Percentiles rank a stretch among this genome's conserved stretches.
Conservation (phyloP, 35 echinoderm and acorn worm genomes). For the Heliocidaris tuberculata region DNA sequence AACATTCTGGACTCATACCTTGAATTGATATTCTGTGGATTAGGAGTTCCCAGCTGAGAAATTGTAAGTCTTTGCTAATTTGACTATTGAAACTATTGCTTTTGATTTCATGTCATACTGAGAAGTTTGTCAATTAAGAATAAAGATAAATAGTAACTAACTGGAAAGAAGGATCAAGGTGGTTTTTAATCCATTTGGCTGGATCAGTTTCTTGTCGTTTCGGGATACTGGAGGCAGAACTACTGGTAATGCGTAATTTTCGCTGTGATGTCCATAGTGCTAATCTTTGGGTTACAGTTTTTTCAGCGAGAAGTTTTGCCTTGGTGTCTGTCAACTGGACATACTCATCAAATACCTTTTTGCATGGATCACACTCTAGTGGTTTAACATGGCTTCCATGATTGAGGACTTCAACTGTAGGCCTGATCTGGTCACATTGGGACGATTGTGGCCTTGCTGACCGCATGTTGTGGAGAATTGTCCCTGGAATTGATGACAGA, state of each 20-base stretch:
- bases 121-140: too few relatives aligned
- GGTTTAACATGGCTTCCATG: slow-evolving; percentile 20
- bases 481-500: slow-evolving; percentile 1
- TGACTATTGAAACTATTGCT: too few relatives aligned
- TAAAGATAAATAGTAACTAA: too few relatives aligned
- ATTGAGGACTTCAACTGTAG: neutral
- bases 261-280: slow-evolving; percentile 35
- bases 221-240: slow-evolving; percentile 23
- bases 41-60: too few relatives aligned
- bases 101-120: too few relatives aligned
- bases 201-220: neutral
- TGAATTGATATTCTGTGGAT: too few relatives aligned
- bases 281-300: neutral
- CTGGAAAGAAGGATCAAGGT: slow-evolving; percentile 27
- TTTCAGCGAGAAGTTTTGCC: neutral
- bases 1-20: too few relatives aligned
- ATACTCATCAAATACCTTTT: slow-evolving; percentile 37
- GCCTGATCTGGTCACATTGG: neutral
- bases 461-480: slow-evolving; percentile 10
- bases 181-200: slow-evolving; percentile 36
- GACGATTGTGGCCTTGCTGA: neutral
- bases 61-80: too few relatives aligned
- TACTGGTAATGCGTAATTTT: slow-evolving; percentile 43
- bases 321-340: slow-evolving; percentile 5
- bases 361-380: slow-evolving; percentile 25